Evolutionary conservation across 2,113 vertebrate genomes (phyloP).

Genomic region (Ophiodon elongatus): DNA sequence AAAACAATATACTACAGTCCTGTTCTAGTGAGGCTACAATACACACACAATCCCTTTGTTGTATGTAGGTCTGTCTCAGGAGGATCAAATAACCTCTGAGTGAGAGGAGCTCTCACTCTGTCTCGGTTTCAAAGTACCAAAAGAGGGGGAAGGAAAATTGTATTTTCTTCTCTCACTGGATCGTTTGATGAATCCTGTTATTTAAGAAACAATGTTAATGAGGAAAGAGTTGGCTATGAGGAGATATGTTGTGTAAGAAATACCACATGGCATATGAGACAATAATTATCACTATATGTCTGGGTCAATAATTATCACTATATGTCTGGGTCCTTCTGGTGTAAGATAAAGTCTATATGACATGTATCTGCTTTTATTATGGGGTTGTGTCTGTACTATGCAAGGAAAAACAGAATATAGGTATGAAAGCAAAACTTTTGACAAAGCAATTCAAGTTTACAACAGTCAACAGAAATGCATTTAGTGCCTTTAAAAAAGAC

Average conservation of each 20-base stretch:
- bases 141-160: background rate
- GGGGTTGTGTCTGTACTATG: background rate
- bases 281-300: background rate
- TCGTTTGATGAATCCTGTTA: background rate
- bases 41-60: background rate
- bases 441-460: background rate
- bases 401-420: background rate
- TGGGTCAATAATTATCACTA: background rate
- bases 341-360: background rate
- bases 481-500: background rate
- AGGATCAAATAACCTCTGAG: slow-evolving; percentile 13
- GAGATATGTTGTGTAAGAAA: background rate
- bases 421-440: background rate
- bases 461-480: too few species aligned
- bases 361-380: background rate
- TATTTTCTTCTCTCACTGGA: background rate
- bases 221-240: background rate
- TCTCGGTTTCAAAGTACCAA: slow-evolving; percentile 15
- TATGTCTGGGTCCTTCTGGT: background rate
- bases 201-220: background rate
- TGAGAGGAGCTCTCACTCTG: slow-evolving; percentile 30
- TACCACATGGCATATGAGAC: background rate
- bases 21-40: background rate
- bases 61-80: background rate
- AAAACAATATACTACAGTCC: background rate